Conservation (phyloP, 2,888 invertebrate genomes). For the Corbicula japonica region DNA sequence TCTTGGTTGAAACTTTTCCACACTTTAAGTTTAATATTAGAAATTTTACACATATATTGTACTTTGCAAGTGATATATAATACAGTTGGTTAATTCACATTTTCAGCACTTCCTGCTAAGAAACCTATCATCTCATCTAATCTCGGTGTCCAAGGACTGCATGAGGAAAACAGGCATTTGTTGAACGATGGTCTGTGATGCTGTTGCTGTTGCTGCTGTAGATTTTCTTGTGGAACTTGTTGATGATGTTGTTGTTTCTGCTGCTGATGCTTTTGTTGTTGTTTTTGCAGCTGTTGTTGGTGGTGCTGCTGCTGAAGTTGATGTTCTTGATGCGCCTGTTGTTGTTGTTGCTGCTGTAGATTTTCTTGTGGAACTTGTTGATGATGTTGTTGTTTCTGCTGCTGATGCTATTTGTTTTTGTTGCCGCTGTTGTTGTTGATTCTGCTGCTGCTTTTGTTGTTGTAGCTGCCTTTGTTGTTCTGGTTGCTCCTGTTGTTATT, state of each 20-base stretch:
- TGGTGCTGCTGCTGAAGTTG: background rate
- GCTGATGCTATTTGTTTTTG: background rate
- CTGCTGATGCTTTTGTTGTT: background rate
- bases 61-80: too few relatives aligned
- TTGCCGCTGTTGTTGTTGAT: background rate
- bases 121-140: too few relatives aligned
- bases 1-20: too few relatives aligned
- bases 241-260: slow-evolving; percentile 9
- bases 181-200: background rate
- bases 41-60: too few relatives aligned
- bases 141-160: too few relatives aligned
- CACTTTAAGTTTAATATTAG: too few relatives aligned
- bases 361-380: background rate
- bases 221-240: background rate
- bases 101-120: too few relatives aligned
- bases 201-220: slow-evolving; percentile 7
- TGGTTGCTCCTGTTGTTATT: background rate
- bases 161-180: background rate
- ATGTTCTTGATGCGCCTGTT: too few relatives aligned
- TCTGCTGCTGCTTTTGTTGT: background rate
- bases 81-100: too few relatives aligned
- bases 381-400: slow-evolving; percentile 1
- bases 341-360: background rate
- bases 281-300: background rate
- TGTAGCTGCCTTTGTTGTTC: background rate